Evolutionary conservation across 2,113 vertebrate species (phyloP), one percentile per base, ranked within the genome.

Genomic region (Platycercus adscitus): DNA sequence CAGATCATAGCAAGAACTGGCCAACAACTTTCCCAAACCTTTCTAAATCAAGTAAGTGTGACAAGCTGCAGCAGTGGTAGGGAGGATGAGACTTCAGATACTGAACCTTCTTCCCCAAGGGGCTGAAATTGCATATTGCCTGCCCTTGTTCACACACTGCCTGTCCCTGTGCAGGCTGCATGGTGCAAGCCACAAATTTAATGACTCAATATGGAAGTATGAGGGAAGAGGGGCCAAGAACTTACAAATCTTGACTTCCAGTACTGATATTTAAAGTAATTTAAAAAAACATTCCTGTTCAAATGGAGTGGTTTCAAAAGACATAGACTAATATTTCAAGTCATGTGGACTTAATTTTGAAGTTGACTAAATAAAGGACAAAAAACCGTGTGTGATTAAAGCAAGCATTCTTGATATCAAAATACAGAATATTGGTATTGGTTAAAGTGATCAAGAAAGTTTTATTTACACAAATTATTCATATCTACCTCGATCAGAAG

Each of bases 401-500:
- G 33, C 2, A 55, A 68, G 6, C 2, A 8, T 52, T 79, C 81
- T 72, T n/a, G 0, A 39, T 50, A 55, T 28, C 0, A 25, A 81
- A 75, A 43, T 68, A 21, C 5, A 72, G 35, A 43, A 43, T n/a
- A 73, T 52, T 80, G 71, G 11, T 52, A 49, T 49, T 41, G 26
- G 8, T 46, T 12, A 69, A 47, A 25, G 15, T 50, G 49, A 80
- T 49, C 41, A 83, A 47, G 33, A 46, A 61, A 44, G 29, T 25
- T 88, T 80, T 56, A 28, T 47, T 52, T 56, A 47, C 5, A 64
- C 21, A 81, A 31, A 75, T 2, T 47, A 29, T 6, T 26, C 10
- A 25, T 49, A 39, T 69, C 96, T 97, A 99, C 99, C 99, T 99
- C 97, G 97, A 96, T 99, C 99, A 72, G 98, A 97, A 58, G 98